Base-by-base conservation (phyloP, 1,140 invertebrate species). In the Aplysia californica region DNA sequence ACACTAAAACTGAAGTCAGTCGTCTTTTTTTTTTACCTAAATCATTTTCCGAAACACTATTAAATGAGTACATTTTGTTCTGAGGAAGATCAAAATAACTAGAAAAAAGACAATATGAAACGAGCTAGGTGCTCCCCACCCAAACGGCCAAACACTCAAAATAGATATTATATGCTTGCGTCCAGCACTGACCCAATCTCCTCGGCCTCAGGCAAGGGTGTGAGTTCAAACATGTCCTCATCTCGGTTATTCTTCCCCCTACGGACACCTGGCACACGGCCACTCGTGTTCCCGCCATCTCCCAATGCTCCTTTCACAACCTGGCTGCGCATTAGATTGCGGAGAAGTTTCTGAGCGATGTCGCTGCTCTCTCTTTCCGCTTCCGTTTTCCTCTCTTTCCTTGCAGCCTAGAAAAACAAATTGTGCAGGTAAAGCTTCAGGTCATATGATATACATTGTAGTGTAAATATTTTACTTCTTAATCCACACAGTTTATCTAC, bases 341-440 rank as follows among this genome's bases (percentile, higher is more conserved):
- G 91, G 77, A 94, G 88, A 59, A 97, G 89, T 86, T 97, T 94
- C 83, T 94, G 92, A 84, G 94, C 93, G 55, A 95, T 91, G 86
- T 93, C 93, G 71, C 93, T 93, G 82, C 94, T 94, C 80, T 93
- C 94, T 78, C 92, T 91, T 41, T 89, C 87, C 66, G 95, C 93
- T 85, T 94, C 93, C 78, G 92, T 92, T 88, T 95, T 95, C 83
- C 93, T 92, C 85, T 94, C 93, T 90, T 94, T 94, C 80, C 96
- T 91, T 78, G 92, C 93, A 77, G 93, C 93, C 65, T 75, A 31
- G 15, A 50, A 44, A 31, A 36, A 35, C n/a, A n/a, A n/a, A n/a
- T n/a, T n/a, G n/a, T n/a, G n/a, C n/a, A n/a, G n/a, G n/a, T n/a
- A n/a, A n/a, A n/a, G n/a, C n/a, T n/a, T n/a, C n/a, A n/a, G n/a